phyloP scores from a whole-genome alignment of 2,113 vertebrate genomes.

The Urocynchramus pylzowi region DNA sequence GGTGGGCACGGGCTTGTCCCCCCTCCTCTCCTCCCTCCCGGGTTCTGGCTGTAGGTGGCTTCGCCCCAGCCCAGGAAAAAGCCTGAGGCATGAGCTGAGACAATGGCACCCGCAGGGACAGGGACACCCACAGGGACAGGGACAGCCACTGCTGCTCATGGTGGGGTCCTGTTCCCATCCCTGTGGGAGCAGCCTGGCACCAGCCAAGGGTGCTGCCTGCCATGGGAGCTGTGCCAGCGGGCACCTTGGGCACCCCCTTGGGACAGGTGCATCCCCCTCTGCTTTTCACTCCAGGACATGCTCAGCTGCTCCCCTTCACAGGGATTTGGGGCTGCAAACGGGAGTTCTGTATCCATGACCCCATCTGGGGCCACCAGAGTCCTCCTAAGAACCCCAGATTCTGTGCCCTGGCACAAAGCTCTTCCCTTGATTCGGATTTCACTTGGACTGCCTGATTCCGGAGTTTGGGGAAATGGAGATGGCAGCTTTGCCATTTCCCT shows the following conservation, averaged over 20 bases:
- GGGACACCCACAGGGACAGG: not conserved
- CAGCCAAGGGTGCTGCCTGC: not conserved
- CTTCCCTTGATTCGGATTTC: not conserved
- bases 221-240: not conserved
- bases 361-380: rapidly evolving
- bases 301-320: rapidly evolving
- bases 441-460: not conserved
- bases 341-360: not conserved
- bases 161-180: not conserved
- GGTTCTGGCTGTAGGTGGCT: not conserved
- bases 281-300: rapidly evolving
- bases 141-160: not conserved
- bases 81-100: not conserved
- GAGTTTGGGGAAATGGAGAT: not conserved
- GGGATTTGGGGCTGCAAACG: rapidly evolving
- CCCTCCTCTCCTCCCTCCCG: not conserved
- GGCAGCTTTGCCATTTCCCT: not conserved
- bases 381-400: not conserved
- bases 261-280: rapidly evolving
- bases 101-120: not conserved
- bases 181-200: not conserved
- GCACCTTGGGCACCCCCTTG: not conserved
- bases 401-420: not conserved
- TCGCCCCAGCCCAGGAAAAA: not conserved
- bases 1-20: not conserved